Percentiles rank a stretch among this genome's conserved stretches.
phyloP scores from a whole-genome alignment of 2,888 invertebrate genomes.

The Limnephilus rhombicus region DNA sequence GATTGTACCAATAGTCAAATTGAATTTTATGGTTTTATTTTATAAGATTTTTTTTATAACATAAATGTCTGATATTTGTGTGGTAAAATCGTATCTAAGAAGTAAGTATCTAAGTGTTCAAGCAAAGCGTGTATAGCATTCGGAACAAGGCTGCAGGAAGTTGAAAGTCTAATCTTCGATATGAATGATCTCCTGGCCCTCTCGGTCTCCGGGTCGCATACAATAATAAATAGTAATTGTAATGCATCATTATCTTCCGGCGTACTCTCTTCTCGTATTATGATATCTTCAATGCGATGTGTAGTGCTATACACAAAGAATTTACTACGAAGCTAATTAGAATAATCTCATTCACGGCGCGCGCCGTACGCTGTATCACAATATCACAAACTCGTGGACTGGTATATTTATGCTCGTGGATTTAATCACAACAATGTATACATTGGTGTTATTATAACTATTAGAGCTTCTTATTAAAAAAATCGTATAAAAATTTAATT shows the following conservation, averaged over 20 bases:
- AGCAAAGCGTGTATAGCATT: not conserved
- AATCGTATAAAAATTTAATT: too few relatives aligned
- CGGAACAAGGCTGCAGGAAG: constrained; percentile 49
- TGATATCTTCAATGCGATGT: not conserved
- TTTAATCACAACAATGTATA: not conserved
- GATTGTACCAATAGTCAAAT: too few relatives aligned
- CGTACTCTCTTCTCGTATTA: not conserved
- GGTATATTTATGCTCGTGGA: too few relatives aligned
- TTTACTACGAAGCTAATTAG: not conserved
- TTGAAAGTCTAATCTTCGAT: constrained; percentile 41
- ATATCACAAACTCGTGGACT: too few relatives aligned
- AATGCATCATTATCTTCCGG: not conserved
- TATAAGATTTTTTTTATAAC: too few relatives aligned
- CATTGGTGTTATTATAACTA: too few relatives aligned
- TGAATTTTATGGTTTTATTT: too few relatives aligned
- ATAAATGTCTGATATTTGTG: too few relatives aligned
- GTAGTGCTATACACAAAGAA: not conserved
- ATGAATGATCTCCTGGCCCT: not conserved
- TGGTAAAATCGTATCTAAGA: too few relatives aligned
- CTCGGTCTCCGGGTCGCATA: not conserved
- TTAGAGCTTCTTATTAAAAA: too few relatives aligned
- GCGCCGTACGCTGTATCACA: not conserved
- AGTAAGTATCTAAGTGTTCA: too few relatives aligned
- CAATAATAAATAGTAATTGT: not conserved
- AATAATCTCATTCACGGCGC: constrained; percentile 31